Conservation (phyloP, 2,113 vertebrate species). For the Brienomyrus longianalis region DNA sequence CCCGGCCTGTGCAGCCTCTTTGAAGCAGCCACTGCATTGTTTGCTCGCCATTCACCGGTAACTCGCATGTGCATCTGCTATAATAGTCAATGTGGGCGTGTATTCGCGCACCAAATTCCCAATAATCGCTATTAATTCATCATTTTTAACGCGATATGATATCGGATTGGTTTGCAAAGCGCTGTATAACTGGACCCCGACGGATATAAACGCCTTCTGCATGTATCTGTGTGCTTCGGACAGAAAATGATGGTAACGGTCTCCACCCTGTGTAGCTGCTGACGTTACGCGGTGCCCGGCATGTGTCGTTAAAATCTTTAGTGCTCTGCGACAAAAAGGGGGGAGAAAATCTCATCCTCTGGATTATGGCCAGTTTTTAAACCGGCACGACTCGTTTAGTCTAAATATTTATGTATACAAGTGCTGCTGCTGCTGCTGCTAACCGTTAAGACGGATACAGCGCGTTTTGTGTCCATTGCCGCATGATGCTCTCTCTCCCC, state of each 20-base stretch:
- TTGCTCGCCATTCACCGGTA: background rate
- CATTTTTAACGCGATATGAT: background rate
- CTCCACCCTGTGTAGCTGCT: slow-evolving; percentile 12
- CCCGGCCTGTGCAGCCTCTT: background rate
- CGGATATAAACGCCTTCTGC: background rate
- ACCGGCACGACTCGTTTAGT: background rate
- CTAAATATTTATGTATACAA: background rate
- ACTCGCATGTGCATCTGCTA: background rate
- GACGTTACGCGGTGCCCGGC: background rate
- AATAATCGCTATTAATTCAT: background rate
- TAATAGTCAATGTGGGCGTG: slow-evolving; percentile 8
- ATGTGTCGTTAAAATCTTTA: background rate
- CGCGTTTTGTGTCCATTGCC: background rate
- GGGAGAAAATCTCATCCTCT: background rate
- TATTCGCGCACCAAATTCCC: background rate
- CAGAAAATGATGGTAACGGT: background rate
- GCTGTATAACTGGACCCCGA: background rate
- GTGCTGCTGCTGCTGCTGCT: background rate
- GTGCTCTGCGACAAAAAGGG: background rate
- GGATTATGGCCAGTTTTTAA: background rate
- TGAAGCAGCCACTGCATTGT: background rate
- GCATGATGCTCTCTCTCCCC: background rate
- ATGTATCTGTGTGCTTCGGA: background rate
- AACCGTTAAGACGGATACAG: background rate
- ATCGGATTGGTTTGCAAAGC: no score